Evolutionary conservation across 2,113 vertebrate genomes (phyloP).

Genomic region (Caranx ignobilis): DNA sequence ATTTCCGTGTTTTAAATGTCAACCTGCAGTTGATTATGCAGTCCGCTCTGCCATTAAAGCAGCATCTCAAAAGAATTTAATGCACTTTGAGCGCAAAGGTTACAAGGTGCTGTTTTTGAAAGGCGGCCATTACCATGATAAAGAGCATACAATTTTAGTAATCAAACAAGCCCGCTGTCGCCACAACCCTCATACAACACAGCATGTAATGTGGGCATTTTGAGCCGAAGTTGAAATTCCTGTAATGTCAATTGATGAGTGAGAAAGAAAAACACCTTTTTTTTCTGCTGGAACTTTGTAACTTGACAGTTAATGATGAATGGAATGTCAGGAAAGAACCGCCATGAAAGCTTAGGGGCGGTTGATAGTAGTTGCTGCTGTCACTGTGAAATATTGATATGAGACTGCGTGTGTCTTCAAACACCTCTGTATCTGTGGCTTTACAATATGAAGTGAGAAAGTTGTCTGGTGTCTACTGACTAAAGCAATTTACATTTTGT

Average conservation of each 20-base stretch:
- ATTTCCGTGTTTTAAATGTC: slow-evolving; percentile 75
- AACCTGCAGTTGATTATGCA: slow-evolving; percentile 66
- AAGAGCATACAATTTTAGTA: slow-evolving; percentile 57
- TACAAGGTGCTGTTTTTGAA: slow-evolving; percentile 66
- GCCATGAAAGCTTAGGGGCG: slow-evolving; percentile 48
- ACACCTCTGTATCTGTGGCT: slow-evolving; percentile 41
- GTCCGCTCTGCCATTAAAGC: slow-evolving; percentile 59
- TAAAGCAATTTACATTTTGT: slow-evolving; percentile 42
- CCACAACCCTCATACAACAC: not conserved
- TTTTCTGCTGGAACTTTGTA: slow-evolving; percentile 42
- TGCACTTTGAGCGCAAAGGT: slow-evolving; percentile 67
- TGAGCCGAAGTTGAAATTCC: slow-evolving; percentile 38
- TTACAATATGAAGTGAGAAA: slow-evolving; percentile 46
- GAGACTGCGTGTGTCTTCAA: slow-evolving; percentile 11
- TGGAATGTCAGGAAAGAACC: slow-evolving; percentile 46
- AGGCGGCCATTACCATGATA: slow-evolving; percentile 69
- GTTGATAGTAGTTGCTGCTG: slow-evolving; percentile 60
- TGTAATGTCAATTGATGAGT: slow-evolving; percentile 33
- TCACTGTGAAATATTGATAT: slow-evolving; percentile 63
- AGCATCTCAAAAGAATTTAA: slow-evolving; percentile 62
- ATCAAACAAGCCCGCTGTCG: slow-evolving; percentile 56
- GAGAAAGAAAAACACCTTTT: slow-evolving; percentile 6
- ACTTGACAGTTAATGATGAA: slow-evolving; percentile 69
- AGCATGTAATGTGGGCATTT: slow-evolving; percentile 38
- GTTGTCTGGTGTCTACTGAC: slow-evolving; percentile 43